A percentile compares a stretch with the other conserved stretches of the same genome.
phyloP scores from a whole-genome alignment of 1,140 invertebrate genomes.

The Pinna nobilis region DNA sequence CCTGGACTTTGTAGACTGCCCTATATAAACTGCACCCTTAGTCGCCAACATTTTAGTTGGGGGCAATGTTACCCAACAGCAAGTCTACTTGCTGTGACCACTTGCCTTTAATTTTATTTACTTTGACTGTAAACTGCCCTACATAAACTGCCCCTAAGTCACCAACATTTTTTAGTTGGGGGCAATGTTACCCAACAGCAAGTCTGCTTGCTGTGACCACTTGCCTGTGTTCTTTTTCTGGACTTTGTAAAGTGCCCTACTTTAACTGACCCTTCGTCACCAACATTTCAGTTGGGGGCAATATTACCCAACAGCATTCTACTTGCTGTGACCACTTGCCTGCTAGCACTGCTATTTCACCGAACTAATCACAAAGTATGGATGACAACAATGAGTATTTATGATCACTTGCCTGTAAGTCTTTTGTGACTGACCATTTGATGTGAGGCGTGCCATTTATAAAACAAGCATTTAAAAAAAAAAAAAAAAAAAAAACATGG shows the following conservation, averaged over 20 bases:
- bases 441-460: neutral
- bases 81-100: slow-evolving; percentile 30
- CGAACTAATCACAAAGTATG: neutral
- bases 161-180: slow-evolving; percentile 28
- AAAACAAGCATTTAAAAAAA: neutral
- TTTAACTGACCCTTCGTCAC: neutral
- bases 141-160: slow-evolving; percentile 6
- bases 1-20: neutral
- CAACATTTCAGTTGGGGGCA: slow-evolving; percentile 48
- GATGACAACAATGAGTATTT: neutral
- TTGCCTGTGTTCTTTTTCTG: neutral
- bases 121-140: neutral
- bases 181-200: slow-evolving; percentile 40
- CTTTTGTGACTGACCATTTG: neutral
- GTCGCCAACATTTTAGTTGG: slow-evolving; percentile 34
- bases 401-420: neutral
- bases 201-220: slow-evolving; percentile 30
- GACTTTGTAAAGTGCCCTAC: slow-evolving; percentile 6
- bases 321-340: slow-evolving; percentile 45
- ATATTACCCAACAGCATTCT: slow-evolving; percentile 54
- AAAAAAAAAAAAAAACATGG: too few species aligned
- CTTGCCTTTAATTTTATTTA: neutral
- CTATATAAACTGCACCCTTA: neutral
- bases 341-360: slow-evolving; percentile 3
- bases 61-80: slow-evolving; percentile 40